Base-by-base conservation (phyloP, 2,888 invertebrate species). In the Mechanitis mazaeus region DNA sequence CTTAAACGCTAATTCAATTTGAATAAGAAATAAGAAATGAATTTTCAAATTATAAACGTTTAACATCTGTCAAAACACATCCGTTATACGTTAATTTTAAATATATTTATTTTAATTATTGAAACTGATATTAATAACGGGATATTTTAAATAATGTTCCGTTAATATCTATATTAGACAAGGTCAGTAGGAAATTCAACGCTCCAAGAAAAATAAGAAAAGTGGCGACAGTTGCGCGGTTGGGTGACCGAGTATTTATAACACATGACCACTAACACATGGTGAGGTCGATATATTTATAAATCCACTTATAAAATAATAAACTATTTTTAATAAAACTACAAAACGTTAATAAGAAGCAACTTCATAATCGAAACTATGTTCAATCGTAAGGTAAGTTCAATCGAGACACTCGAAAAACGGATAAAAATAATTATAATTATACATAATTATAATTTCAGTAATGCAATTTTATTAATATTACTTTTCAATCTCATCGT, bases 181-280 rank as follows among this genome's bases (percentile, higher is more conserved):
- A 87, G 87, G 87, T 82, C 79, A 74, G 73, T 75, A 80, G 79
- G 79, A 83, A 86, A 80, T 79, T 75, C 75, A 77, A 80, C 78
- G 79, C 77, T 75, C 73, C 75, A 72, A 75, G 77, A 78, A 77
- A 81, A 80, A 75, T 72, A 77, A 82, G 81, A 82, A 81, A 79
- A 78, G 72, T 77, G 75, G 71, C 72, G 76, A 71, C 75, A 69
- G 79, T 75, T 78, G 75, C 76, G 74, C 76, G 79, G 79, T 77
- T 79, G 74, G 77, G 74, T 76, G 79, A 78, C 76, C 71, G 78
- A 69, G 74, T 85, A 85, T 85, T 86, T 87, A 79, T 83, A 85
- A 79, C 72, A 71, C 78, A 76, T 80, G 82, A 84, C 81, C 20
- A 20, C 83, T 75, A 76, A 73, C 71, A 75, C 73, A 63, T 65